Percentiles rank a stretch among this genome's conserved stretches.
Conservation (phyloP, 2,888 invertebrate genomes). For the Drosophila suboccidentalis region DNA sequence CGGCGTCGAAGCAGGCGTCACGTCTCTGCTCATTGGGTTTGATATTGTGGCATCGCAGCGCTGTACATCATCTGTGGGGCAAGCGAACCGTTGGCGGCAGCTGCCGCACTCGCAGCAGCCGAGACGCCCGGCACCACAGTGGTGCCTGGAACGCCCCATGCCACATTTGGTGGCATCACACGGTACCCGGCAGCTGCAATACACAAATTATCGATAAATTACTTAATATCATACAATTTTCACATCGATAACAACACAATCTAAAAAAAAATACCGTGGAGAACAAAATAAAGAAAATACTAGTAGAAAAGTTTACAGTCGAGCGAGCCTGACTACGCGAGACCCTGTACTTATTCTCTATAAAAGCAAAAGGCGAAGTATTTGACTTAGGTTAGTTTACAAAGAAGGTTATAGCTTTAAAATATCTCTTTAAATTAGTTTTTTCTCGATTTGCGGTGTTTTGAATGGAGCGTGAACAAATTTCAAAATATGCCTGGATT, state of each 20-base stretch:
- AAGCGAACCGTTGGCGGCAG: slow-evolving; percentile 87
- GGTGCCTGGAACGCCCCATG: slow-evolving; percentile 87
- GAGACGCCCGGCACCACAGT: slow-evolving; percentile 86
- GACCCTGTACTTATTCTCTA: too few species aligned
- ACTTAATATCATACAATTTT: background rate
- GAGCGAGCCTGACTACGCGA: too few species aligned
- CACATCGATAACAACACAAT: background rate
- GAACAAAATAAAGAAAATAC: too few species aligned
- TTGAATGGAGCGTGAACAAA: too few species aligned
- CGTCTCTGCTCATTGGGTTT: slow-evolving; percentile 90
- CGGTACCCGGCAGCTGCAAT: slow-evolving; percentile 86
- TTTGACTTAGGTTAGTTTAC: too few species aligned
- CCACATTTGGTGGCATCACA: slow-evolving; percentile 88
- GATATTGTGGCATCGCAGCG: slow-evolving; percentile 92
- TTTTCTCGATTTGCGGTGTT: too few species aligned
- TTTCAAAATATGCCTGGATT: too few species aligned
- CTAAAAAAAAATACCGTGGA: background rate
- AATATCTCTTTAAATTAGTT: too few species aligned
- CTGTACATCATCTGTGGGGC: slow-evolving; percentile 89
- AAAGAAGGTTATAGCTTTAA: too few species aligned
- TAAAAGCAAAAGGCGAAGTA: too few species aligned
- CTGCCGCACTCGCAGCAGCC: slow-evolving; percentile 86
- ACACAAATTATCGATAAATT: background rate
- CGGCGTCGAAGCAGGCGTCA: slow-evolving; percentile 81
- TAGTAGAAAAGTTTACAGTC: too few species aligned